These are phyloP conservation scores for Marisa cornuarietis DNA, from an alignment of 1,140 invertebrate genomes.

Conservation along the genomic window DNA sequence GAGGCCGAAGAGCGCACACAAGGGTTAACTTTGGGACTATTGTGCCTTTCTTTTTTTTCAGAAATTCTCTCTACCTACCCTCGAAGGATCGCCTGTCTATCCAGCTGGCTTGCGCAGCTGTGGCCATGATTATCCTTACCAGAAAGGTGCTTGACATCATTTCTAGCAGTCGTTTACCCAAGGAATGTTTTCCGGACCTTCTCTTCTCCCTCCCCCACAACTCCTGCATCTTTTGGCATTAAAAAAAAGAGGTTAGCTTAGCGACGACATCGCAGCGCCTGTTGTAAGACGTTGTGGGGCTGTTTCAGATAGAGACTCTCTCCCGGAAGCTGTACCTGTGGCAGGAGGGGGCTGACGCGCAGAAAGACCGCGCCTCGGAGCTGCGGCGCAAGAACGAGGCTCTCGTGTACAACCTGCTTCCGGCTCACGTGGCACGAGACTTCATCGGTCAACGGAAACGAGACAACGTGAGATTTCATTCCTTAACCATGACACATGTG, in stretches of 20 bases:
- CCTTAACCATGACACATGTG: too few relatives aligned
- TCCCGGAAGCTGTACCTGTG: conserved; percentile 84
- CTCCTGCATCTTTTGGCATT: neutral
- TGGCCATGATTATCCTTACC: conserved; percentile 25
- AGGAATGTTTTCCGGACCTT: too few relatives aligned
- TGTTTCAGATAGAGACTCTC: conserved; percentile 84
- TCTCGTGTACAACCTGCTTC: conserved; percentile 89
- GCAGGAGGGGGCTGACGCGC: conserved; percentile 82
- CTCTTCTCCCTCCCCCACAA: neutral
- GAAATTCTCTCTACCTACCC: neutral
- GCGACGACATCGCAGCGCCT: neutral
- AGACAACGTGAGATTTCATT: conserved; percentile 50
- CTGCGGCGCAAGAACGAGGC: conserved; percentile 89
- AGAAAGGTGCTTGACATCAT: conserved; percentile 19
- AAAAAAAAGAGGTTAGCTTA: too few relatives aligned
- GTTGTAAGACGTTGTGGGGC: neutral
- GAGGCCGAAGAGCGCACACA: neutral
- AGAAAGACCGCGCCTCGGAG: conserved; percentile 83
- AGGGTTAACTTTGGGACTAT: neutral
- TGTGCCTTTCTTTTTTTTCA: neutral
- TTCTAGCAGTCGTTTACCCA: neutral
- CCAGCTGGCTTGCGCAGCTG: conserved; percentile 9
- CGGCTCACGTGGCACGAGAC: conserved; percentile 89
- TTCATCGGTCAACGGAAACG: conserved; percentile 74
- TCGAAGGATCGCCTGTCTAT: conserved; percentile 25